phyloP scores from a whole-genome alignment of 2,797 vertebrate species.

The Neopelma chrysocephalum region DNA sequence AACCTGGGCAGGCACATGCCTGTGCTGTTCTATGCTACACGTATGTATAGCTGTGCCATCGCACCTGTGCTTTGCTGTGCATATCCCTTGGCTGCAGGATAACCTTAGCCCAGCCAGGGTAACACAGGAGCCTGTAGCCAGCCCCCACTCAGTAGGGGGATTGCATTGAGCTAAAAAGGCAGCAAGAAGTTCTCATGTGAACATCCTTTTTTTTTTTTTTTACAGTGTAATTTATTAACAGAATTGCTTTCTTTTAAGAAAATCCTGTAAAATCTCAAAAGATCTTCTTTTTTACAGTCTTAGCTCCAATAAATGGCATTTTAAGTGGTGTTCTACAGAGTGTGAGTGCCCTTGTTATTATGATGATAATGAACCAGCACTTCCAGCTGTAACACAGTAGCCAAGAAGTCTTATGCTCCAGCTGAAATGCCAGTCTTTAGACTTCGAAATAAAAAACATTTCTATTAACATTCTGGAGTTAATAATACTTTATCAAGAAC shows the following conservation, averaged over 20 bases:
- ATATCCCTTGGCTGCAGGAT: background rate
- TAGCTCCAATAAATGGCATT: background rate
- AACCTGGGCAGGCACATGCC: background rate
- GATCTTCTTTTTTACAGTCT: background rate
- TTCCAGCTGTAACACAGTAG: constrained; percentile 4
- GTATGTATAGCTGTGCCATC: fast-evolving
- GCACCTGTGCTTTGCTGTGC: background rate
- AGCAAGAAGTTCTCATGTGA: background rate
- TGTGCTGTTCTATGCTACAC: fast-evolving
- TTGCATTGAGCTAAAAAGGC: background rate
- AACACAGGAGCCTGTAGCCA: background rate
- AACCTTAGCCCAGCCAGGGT: background rate
- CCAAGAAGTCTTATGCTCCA: background rate
- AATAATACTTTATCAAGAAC: background rate
- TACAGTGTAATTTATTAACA: background rate
- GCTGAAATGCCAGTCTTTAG: background rate
- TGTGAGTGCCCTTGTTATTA: background rate
- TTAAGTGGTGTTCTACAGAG: background rate
- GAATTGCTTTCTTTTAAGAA: background rate
- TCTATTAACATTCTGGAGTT: background rate
- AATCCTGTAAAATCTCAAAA: background rate
- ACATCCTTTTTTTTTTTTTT: background rate
- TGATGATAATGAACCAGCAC: background rate
- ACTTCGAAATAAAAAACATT: background rate
- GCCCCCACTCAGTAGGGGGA: fast-evolving